Conservation (phyloP, 2,797 vertebrate genomes). For the Hirundo rustica region DNA sequence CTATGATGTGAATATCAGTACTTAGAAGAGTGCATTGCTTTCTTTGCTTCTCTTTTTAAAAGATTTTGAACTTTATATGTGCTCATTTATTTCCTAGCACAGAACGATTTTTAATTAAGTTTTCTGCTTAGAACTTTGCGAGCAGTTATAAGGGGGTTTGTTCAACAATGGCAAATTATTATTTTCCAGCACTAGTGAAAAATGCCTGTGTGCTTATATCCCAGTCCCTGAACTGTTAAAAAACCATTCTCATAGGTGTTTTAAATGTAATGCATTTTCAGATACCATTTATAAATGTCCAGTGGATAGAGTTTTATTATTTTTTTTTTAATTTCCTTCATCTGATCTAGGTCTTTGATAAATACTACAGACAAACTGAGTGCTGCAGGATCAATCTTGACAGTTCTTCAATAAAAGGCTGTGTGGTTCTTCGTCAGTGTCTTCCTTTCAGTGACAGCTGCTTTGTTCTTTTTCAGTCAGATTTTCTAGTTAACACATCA, state of each 20-base stretch:
- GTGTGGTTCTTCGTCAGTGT: conserved; percentile 87
- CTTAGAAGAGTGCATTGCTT: background rate
- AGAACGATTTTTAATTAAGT: background rate
- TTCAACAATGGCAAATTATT: conserved; percentile 15
- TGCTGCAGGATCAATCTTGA: conserved; percentile 81
- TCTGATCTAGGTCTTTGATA: conserved; percentile 82
- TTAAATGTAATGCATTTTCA: conserved; percentile 73
- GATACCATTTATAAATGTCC: conserved; percentile 76
- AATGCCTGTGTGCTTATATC: background rate
- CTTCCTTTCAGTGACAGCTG: conserved; percentile 87
- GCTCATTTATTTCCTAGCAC: background rate
- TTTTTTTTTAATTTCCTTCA: conserved; percentile 79
- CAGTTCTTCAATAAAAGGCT: conserved; percentile 92
- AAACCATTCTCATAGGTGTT: conserved; percentile 42
- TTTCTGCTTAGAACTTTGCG: conserved; percentile 2
- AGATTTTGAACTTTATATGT: background rate
- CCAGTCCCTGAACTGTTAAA: conserved; percentile 40
- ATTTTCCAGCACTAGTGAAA: conserved; percentile 42
- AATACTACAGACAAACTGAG: conserved; percentile 81
- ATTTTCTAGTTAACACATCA: conserved; percentile 94
- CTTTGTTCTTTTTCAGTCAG: conserved; percentile 92
- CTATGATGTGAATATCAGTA: background rate
- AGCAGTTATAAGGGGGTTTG: conserved; percentile 24
- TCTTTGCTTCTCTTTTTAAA: background rate
- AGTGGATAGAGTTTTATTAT: conserved; percentile 70